Conservation (phyloP, 1,140 invertebrate species). For the Panagrolaimus sp. region DNA sequence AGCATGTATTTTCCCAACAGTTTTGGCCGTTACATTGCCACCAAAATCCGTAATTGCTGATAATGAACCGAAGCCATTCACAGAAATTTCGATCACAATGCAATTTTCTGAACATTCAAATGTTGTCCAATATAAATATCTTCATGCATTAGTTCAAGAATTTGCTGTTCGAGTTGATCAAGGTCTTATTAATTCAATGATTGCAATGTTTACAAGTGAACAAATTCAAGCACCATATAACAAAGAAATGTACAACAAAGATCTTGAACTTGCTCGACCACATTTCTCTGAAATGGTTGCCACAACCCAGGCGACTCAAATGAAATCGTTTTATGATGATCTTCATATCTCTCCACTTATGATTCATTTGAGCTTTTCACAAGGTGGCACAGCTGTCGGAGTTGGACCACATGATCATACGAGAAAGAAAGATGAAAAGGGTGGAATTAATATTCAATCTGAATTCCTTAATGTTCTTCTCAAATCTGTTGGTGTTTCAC, state of each 20-base stretch:
- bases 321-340: slow-evolving; percentile 90
- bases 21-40: slow-evolving; percentile 82
- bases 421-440: slow-evolving; percentile 38
- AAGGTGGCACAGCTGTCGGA: slow-evolving; percentile 66
- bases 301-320: slow-evolving; percentile 63
- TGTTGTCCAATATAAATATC: slow-evolving; percentile 79
- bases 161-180: slow-evolving; percentile 92
- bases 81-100: slow-evolving; percentile 83
- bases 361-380: slow-evolving; percentile 75
- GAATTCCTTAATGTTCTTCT: slow-evolving; percentile 75
- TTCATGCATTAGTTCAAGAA: slow-evolving; percentile 73
- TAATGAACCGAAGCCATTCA: slow-evolving; percentile 80
- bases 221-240: slow-evolving; percentile 60
- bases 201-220: slow-evolving; percentile 70
- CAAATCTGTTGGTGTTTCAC: slow-evolving; percentile 78
- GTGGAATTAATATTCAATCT: slow-evolving; percentile 58
- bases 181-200: slow-evolving; percentile 80
- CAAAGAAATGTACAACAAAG: slow-evolving; percentile 60
- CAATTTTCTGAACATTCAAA: slow-evolving; percentile 76
- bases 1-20: slow-evolving; percentile 85
- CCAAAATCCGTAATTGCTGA: slow-evolving; percentile 82
- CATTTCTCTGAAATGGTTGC: slow-evolving; percentile 56
- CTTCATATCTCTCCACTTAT: slow-evolving; percentile 94
- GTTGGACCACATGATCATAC: not conserved
- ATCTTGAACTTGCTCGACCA: slow-evolving; percentile 55